A percentile compares a stretch with the other conserved stretches of the same genome.
phyloP scores from a whole-genome alignment of 1,140 invertebrate genomes.

The Coelopa frigida region DNA sequence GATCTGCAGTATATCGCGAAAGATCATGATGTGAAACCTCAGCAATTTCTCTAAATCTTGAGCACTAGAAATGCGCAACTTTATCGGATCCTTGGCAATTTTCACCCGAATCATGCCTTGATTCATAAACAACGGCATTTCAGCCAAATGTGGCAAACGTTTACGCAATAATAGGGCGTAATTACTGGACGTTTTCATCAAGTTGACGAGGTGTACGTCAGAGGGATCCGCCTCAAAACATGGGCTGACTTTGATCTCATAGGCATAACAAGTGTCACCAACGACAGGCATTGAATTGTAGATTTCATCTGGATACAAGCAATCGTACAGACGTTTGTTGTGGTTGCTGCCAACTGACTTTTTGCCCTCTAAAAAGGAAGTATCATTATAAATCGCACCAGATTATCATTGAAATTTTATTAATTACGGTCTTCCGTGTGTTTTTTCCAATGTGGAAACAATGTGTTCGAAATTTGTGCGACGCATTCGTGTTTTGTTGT shows the following conservation, averaged over 20 bases:
- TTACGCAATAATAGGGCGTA: slow-evolving; percentile 56
- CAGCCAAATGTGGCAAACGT: slow-evolving; percentile 50
- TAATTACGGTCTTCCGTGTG: slow-evolving; percentile 47
- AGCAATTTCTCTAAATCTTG: slow-evolving; percentile 36
- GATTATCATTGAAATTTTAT: background rate
- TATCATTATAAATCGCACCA: slow-evolving; percentile 3
- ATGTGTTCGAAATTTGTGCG: slow-evolving; percentile 25
- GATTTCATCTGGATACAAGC: slow-evolving; percentile 46
- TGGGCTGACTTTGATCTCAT: slow-evolving; percentile 24
- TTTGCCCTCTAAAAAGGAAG: too few species aligned
- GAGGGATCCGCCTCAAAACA: slow-evolving; percentile 20
- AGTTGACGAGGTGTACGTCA: slow-evolving; percentile 33
- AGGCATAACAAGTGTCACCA: slow-evolving; percentile 26
- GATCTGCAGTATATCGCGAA: slow-evolving; percentile 58
- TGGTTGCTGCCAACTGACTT: slow-evolving; percentile 58
- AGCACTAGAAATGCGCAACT: slow-evolving; percentile 50
- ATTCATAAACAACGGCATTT: slow-evolving; percentile 81
- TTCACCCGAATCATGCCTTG: slow-evolving; percentile 68
- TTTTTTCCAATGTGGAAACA: slow-evolving; percentile 48
- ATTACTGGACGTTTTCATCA: slow-evolving; percentile 32
- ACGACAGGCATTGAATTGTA: slow-evolving; percentile 23
- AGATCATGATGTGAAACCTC: slow-evolving; percentile 63
- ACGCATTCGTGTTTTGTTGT: slow-evolving; percentile 52
- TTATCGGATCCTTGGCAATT: slow-evolving; percentile 48
- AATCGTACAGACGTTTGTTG: slow-evolving; percentile 62